These are phyloP conservation scores for Odontesthes bonariensis DNA, from an alignment of 2,113 vertebrate species.

Conservation along the genomic window DNA sequence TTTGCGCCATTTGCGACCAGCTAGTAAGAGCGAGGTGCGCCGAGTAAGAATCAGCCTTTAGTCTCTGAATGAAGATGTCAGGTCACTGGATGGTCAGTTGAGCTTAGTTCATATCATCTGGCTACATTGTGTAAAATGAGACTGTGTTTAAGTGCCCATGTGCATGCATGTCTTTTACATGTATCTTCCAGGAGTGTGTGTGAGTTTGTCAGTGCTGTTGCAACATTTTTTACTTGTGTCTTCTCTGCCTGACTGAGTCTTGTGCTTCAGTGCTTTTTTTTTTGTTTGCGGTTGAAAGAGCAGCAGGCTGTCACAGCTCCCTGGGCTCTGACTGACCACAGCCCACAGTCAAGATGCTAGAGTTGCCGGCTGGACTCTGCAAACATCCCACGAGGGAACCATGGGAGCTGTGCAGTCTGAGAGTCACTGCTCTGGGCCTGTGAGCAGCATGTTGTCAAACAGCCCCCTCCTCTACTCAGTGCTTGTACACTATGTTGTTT, in stretches of 20 bases:
- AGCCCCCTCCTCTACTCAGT: conserved; percentile 74
- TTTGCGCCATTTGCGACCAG: no score
- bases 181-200: conserved; percentile 32
- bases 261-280: conserved; percentile 49
- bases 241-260: conserved; percentile 38
- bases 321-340: conserved; percentile 74
- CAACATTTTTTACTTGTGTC: conserved; percentile 33
- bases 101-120: conserved; percentile 51
- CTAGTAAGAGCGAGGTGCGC: no score
- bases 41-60: no score
- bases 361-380: conserved; percentile 49
- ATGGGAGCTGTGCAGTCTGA: conserved; percentile 58
- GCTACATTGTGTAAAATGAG: conserved; percentile 27
- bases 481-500: conserved; percentile 53
- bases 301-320: conserved; percentile 74
- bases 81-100: conserved; percentile 26
- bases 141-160: conserved; percentile 24
- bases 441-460: conserved; percentile 67
- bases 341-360: conserved; percentile 64
- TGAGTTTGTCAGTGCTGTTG: conserved; percentile 31
- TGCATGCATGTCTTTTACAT: conserved; percentile 18
- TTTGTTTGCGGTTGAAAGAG: conserved; percentile 65
- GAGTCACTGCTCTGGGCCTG: conserved; percentile 37
- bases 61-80: conserved; percentile 56
- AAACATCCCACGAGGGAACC: conserved; percentile 70